A percentile compares a stretch with the other conserved stretches of the same genome.
Evolutionary conservation across 2,888 invertebrate species (phyloP).

Genomic region (Fragum fragum): DNA sequence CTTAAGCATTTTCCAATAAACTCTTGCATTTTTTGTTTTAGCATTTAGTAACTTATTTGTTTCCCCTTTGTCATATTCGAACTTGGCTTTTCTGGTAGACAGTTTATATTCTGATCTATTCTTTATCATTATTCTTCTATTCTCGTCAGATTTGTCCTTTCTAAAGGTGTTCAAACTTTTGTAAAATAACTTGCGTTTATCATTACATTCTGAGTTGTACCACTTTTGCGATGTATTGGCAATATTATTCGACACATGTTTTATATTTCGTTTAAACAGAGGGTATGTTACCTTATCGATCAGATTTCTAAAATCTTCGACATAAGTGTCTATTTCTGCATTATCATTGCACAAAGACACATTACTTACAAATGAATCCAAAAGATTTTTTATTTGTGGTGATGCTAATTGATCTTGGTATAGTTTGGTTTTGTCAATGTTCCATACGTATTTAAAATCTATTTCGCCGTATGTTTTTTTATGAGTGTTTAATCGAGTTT

Average conservation of each 20-base stretch:
- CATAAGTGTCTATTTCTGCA: not conserved
- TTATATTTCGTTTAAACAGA: not conserved
- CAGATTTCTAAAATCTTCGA: not conserved
- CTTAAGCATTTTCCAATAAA: constrained; percentile 11
- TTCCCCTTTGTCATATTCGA: constrained; percentile 32
- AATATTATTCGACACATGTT: too few relatives aligned
- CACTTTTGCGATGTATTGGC: too few relatives aligned
- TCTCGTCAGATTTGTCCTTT: constrained; percentile 16
- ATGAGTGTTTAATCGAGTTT: too few relatives aligned
- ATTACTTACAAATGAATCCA: not conserved
- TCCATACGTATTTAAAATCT: too few relatives aligned
- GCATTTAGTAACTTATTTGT: constrained; percentile 14
- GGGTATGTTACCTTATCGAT: not conserved
- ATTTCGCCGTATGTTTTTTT: too few relatives aligned
- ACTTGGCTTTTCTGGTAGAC: constrained; percentile 23
- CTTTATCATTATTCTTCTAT: constrained; percentile 27
- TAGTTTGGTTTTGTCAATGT: too few relatives aligned
- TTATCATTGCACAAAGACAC: not conserved
- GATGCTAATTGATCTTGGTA: not conserved
- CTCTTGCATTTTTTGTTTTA: too few relatives aligned
- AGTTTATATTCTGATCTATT: constrained; percentile 22
- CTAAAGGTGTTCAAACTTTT: constrained; percentile 20
- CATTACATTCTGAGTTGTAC: constrained; percentile 5
- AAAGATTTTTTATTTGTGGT: not conserved
- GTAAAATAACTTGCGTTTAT: constrained; percentile 19